A percentile compares a stretch with the other conserved stretches of the same genome.
Evolutionary conservation across 2,797 vertebrate genomes (phyloP).

Genomic region (Onychomys torridus): DNA sequence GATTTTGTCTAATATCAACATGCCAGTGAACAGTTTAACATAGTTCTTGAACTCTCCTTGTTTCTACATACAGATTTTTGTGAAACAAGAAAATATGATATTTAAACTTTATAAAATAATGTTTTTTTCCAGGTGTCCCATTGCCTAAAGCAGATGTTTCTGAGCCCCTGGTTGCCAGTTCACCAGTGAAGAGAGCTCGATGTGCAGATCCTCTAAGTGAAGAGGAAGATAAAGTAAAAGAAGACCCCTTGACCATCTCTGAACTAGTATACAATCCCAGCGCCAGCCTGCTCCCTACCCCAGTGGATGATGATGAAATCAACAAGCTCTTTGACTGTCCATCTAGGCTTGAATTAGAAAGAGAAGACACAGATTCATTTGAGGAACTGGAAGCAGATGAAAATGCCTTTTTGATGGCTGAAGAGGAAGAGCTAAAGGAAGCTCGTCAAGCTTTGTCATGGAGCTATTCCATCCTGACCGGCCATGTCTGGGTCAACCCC

Average conservation of each 20-base stretch:
- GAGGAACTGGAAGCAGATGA: conserved; percentile 94
- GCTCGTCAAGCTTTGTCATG: conserved; percentile 89
- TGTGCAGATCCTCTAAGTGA: conserved; percentile 80
- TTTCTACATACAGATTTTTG: conserved; percentile 13
- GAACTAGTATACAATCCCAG: conserved; percentile 96
- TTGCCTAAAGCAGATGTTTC: conserved; percentile 86
- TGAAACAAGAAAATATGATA: not conserved
- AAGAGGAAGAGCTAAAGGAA: conserved; percentile 91
- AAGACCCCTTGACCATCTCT: conserved; percentile 94
- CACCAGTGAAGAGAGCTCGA: conserved; percentile 85
- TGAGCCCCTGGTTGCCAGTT: conserved; percentile 84
- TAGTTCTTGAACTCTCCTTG: conserved; percentile 13
- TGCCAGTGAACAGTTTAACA: not conserved
- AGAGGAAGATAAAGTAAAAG: conserved; percentile 87
- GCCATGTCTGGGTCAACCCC: conserved; percentile 92
- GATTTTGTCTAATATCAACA: conserved; percentile 21
- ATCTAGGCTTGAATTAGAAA: conserved; percentile 92
- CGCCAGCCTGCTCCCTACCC: conserved; percentile 96
- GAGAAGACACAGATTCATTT: conserved; percentile 96
- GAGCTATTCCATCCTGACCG: conserved; percentile 92
- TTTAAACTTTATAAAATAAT: conserved; percentile 58
- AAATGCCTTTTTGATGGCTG: conserved; percentile 92
- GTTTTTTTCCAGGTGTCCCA: conserved; percentile 84
- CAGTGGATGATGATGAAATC: conserved; percentile 93
- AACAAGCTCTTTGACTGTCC: conserved; percentile 95